These are phyloP conservation scores for Chalcosyrphus nemorum DNA, from an alignment of 2,888 invertebrate species.

Conservation along the genomic window DNA sequence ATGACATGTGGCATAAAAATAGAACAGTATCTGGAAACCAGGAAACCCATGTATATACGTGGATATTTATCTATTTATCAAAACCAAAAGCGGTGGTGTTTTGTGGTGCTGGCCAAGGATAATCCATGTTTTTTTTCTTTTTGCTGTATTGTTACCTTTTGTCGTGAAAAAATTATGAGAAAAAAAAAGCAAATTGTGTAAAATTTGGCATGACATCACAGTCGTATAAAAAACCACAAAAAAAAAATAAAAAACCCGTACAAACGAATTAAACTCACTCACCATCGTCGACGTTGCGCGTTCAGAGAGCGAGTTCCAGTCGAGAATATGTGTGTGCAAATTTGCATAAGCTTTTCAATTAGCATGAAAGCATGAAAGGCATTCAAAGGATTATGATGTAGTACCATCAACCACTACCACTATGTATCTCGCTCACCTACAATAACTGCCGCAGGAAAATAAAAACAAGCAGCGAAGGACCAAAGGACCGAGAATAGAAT, in stretches of 20 bases:
- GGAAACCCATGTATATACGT: not conserved
- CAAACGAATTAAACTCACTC: conserved; percentile 26
- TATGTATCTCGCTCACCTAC: not conserved
- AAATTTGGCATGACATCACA: conserved; percentile 8
- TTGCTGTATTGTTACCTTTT: not conserved
- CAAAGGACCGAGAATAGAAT: conserved; percentile 7
- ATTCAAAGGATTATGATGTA: conserved; percentile 47
- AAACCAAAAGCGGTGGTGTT: conserved; percentile 16
- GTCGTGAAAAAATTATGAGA: too few species aligned
- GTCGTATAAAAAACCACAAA: conserved; percentile 4
- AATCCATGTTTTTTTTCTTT: not conserved
- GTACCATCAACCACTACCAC: not conserved
- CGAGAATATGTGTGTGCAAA: conserved; percentile 37
- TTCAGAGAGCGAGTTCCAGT: not conserved
- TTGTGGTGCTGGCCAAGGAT: conserved; percentile 12
- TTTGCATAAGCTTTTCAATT: conserved; percentile 65
- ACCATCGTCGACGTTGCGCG: not conserved
- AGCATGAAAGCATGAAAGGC: conserved; percentile 47
- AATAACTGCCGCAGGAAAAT: not conserved
- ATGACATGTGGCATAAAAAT: conserved; percentile 8
- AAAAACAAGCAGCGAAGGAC: too few species aligned
- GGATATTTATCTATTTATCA: conserved; percentile 37
- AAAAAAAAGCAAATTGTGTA: conserved; percentile 15
- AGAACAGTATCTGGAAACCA: conserved; percentile 14
- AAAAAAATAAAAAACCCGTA: conserved; percentile 6